These are phyloP conservation scores for Calameuta idolon DNA, from an alignment of 2,888 invertebrate genomes.

Conservation along the genomic window DNA sequence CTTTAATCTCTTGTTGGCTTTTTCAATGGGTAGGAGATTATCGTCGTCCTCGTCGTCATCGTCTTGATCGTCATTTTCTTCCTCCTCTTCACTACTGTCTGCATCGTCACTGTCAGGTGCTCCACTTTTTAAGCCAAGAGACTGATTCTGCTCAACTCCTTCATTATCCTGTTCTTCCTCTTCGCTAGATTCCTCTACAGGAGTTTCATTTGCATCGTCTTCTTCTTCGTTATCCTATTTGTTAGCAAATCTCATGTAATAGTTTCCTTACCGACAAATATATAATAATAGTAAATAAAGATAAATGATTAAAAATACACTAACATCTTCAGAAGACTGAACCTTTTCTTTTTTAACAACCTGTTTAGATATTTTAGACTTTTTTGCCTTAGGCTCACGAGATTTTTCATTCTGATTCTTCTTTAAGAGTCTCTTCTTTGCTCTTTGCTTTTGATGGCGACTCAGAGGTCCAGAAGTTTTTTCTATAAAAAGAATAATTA, in stretches of 20 bases:
- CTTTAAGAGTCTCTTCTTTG: conserved; percentile 70
- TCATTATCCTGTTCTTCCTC: conserved; percentile 61
- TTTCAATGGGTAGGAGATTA: conserved; percentile 88
- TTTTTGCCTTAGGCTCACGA: conserved; percentile 29
- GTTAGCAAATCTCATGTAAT: background rate
- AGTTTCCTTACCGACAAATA: background rate
- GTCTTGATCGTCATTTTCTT: conserved; percentile 29
- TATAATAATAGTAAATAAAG: background rate
- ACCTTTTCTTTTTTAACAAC: conserved; percentile 17
- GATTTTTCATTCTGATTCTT: conserved; percentile 33
- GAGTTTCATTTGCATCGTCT: conserved; percentile 18
- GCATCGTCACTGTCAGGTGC: conserved; percentile 60
- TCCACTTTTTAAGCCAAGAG: conserved; percentile 47
- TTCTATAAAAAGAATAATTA: conserved; percentile 50
- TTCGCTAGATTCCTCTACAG: conserved; percentile 24
- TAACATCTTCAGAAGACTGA: conserved; percentile 15
- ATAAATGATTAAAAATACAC: background rate
- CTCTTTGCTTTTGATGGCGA: conserved; percentile 78
- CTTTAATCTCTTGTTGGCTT: conserved; percentile 81
- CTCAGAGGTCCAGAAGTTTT: conserved; percentile 72
- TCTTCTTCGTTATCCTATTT: conserved; percentile 25
- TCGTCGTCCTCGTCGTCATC: conserved; percentile 69
- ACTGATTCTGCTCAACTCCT: conserved; percentile 51
- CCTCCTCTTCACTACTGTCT: conserved; percentile 57
- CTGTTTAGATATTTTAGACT: conserved; percentile 5